Conservation (phyloP, 2,888 invertebrate species). For the Trichacis sp. region DNA sequence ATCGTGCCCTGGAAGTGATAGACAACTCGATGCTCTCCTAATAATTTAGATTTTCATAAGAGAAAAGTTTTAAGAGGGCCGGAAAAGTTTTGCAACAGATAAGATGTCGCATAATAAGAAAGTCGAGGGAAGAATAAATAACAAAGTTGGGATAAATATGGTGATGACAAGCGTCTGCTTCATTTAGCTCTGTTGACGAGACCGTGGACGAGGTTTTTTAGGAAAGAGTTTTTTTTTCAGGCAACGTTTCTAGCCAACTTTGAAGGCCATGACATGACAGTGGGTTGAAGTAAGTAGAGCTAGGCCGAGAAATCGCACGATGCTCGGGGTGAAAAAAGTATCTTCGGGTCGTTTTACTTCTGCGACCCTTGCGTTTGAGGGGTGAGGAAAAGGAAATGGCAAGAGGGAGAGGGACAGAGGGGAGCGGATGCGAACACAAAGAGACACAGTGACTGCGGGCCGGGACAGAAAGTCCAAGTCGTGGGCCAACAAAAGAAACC, state of each 20-base stretch:
- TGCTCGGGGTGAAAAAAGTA: conserved; percentile 39
- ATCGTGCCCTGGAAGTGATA: too few species aligned
- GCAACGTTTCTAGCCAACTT: conserved; percentile 5
- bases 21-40: too few species aligned
- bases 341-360: conserved; percentile 44
- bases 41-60: too few species aligned
- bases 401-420: too few species aligned
- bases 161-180: background rate
- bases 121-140: background rate
- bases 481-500: conserved; percentile 48
- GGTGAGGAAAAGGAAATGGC: too few species aligned
- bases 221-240: background rate
- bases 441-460: conserved; percentile 18
- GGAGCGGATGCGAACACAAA: conserved; percentile 32
- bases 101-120: too few species aligned
- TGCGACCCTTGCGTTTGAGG: conserved; percentile 14
- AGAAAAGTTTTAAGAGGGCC: too few species aligned
- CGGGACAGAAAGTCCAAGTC: conserved; percentile 11
- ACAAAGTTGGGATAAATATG: too few species aligned
- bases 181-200: background rate
- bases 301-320: conserved; percentile 11
- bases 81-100: too few species aligned
- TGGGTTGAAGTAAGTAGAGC: conserved; percentile 11
- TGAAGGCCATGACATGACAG: conserved; percentile 14
- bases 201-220: background rate